Conservation (phyloP, 2,797 vertebrate species). For the Karalla daura region DNA sequence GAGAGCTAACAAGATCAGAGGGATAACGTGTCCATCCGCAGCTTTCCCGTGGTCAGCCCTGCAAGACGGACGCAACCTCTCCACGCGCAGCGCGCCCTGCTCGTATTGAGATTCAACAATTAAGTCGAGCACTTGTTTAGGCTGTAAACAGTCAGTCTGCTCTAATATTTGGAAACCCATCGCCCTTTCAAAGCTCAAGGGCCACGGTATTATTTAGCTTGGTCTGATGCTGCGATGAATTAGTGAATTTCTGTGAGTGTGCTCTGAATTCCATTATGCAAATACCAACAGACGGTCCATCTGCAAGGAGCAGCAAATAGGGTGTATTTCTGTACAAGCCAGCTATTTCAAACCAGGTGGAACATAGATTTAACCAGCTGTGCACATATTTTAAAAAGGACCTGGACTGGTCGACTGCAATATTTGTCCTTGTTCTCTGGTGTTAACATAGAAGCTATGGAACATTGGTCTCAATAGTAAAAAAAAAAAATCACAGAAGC, state of each 20-base stretch:
- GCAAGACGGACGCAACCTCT: conserved; percentile 30
- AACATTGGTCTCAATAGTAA: too few species aligned
- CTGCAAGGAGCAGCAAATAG: conserved; percentile 53
- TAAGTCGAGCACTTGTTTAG: conserved; percentile 48
- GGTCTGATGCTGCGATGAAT: conserved; percentile 72
- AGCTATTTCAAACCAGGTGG: conserved; percentile 49
- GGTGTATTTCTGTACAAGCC: conserved; percentile 50
- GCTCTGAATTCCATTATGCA: conserved; percentile 72
- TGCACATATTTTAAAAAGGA: conserved; percentile 53
- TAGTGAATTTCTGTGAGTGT: conserved; percentile 71
- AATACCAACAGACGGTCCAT: conserved; percentile 63
- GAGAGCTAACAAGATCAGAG: conserved; percentile 40
- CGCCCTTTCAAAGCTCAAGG: conserved; percentile 63
- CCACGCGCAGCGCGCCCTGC: conserved; percentile 21
- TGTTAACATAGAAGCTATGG: too few species aligned
- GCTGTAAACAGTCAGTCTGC: conserved; percentile 56
- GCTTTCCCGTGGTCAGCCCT: conserved; percentile 34
- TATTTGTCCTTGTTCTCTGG: too few species aligned
- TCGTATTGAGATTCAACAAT: conserved; percentile 56
- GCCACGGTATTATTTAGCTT: conserved; percentile 69
- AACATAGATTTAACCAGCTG: conserved; percentile 66
- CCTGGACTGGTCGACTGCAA: too few species aligned
- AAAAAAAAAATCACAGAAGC: too few species aligned
- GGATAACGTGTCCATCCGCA: conserved; percentile 15
- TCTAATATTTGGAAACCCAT: conserved; percentile 70